Evolutionary conservation across 1,140 invertebrate species (phyloP), one percentile per base, ranked within the genome.

Genomic region (Latrodectus geometricus): DNA sequence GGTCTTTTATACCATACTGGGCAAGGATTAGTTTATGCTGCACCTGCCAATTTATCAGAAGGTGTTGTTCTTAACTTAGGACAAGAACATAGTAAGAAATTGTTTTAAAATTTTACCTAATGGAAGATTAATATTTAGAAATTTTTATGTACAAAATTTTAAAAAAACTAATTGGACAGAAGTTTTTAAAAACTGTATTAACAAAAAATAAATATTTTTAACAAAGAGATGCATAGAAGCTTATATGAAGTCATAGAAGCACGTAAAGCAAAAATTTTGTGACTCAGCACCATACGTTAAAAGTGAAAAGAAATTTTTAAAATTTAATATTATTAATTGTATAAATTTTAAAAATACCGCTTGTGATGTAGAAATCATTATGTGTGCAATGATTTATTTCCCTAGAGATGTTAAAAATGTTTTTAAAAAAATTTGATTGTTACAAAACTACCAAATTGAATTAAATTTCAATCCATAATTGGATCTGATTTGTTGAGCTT

Each of bases 11-110:
- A 87, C 66, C 85, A 87, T 54, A 79, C 85, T 50, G 48, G 85
- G 4, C 85, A 87, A 66, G 85, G 85, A 14, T 35, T 87, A 54
- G 77, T 87, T 20, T 87, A 87, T 80, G 85, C 85, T 52, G 72
- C 85, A 74, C 76, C 85, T n/a, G 49, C 76, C 12, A 87, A 73
- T n/a, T 66, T 87, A 66, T 68, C 76, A n/a, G 85, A 87, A 65
- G 69, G 85, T 73, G 85, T 87, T 65, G 70, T 87, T 5, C 69
- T 87, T 17, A 87, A 87, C 72, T 23, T 87, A 48, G 77, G 85
- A 12, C 85, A 87, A 54, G 85, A 87, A 54, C 85, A 87, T 74
- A 68, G 85, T 87, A 87, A 21, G 11, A 35, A 15, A 11, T 77
- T 77, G 8, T 70, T 20, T 11, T n/a, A 20, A 35, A 11, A 70